Evolutionary conservation across 2,888 invertebrate genomes (phyloP).

Genomic region (Drosophila sordidapex): DNA sequence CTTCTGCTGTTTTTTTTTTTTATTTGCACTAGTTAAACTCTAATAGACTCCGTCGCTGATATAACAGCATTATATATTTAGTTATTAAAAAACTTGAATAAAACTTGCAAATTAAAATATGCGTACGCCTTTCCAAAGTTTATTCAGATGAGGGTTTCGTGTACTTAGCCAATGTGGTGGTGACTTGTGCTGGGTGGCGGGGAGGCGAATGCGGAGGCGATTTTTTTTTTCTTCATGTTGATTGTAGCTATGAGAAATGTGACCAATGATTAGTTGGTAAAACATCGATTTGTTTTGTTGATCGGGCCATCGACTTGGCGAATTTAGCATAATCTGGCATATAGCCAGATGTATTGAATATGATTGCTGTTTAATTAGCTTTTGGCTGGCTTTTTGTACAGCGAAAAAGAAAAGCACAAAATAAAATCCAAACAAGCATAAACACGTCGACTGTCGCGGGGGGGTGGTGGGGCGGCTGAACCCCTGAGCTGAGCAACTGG

Average conservation of each 20-base stretch:
- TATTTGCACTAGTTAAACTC: constrained; percentile 71
- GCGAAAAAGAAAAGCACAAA: constrained; percentile 63
- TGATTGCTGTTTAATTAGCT: constrained; percentile 4
- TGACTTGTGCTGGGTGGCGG: constrained; percentile 24
- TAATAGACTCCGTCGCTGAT: constrained; percentile 80
- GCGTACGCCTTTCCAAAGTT: constrained; percentile 39
- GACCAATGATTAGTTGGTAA: constrained; percentile 7
- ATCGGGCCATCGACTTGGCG: constrained; percentile 5
- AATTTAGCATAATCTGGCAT: constrained; percentile 1
- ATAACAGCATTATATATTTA: constrained; percentile 61
- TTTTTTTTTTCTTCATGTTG: constrained; percentile 8
- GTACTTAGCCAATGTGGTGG: constrained; percentile 33
- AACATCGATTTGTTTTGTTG: constrained; percentile 8
- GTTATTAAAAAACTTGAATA: constrained; percentile 35
- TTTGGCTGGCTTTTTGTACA: constrained; percentile 52
- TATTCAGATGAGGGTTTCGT: constrained; percentile 32
- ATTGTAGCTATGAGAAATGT: constrained; percentile 26
- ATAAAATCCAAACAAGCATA: constrained; percentile 79
- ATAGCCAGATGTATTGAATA: neutral
- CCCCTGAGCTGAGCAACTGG: constrained; percentile 17
- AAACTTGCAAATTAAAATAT: constrained; percentile 44
- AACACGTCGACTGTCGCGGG: constrained; percentile 47
- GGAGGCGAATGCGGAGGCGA: constrained; percentile 12
- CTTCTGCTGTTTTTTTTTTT: constrained; percentile 17
- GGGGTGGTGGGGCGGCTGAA: neutral